Evolutionary conservation across 2,888 invertebrate genomes (phyloP).

Genomic region (Drosophila kanekoi): DNA sequence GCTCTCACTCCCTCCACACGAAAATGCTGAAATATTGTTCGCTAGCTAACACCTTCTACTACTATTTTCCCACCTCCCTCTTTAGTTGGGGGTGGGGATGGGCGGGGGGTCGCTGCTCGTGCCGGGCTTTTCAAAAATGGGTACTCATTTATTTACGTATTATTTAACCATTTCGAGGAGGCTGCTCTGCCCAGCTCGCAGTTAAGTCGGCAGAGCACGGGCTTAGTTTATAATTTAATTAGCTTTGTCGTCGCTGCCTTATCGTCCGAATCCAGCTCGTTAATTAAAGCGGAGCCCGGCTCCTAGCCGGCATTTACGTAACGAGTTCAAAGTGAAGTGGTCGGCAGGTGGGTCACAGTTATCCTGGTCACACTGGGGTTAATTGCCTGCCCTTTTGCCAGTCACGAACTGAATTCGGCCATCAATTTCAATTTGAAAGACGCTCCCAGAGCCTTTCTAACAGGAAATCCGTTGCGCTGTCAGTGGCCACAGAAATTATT

Average conservation of each 20-base stretch:
- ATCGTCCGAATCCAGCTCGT: conserved; percentile 59
- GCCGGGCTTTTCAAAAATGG: conserved; percentile 38
- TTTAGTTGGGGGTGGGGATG: conserved; percentile 1
- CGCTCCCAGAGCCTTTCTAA: conserved; percentile 70
- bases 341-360: conserved; percentile 62
- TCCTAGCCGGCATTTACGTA: conserved; percentile 52
- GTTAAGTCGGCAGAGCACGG: conserved; percentile 2
- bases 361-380: conserved; percentile 55
- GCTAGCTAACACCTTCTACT: conserved; percentile 45
- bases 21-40: conserved; percentile 30
- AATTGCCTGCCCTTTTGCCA: conserved; percentile 69
- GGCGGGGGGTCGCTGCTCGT: not conserved
- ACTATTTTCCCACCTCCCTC: not conserved
- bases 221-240: conserved; percentile 73
- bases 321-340: conserved; percentile 61
- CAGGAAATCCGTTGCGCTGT: conserved; percentile 70
- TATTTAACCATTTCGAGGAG: conserved; percentile 52
- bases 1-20: conserved; percentile 1
- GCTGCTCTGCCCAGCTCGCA: not conserved
- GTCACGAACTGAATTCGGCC: conserved; percentile 66
- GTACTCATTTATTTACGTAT: conserved; percentile 65
- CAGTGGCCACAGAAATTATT: conserved; percentile 44
- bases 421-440: conserved; percentile 64
- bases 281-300: conserved; percentile 45
- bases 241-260: conserved; percentile 61